Percentiles rank a stretch among this genome's conserved stretches.
Evolutionary conservation across 1,140 invertebrate species (phyloP).

Genomic region (Eupristina koningsbergeri): DNA sequence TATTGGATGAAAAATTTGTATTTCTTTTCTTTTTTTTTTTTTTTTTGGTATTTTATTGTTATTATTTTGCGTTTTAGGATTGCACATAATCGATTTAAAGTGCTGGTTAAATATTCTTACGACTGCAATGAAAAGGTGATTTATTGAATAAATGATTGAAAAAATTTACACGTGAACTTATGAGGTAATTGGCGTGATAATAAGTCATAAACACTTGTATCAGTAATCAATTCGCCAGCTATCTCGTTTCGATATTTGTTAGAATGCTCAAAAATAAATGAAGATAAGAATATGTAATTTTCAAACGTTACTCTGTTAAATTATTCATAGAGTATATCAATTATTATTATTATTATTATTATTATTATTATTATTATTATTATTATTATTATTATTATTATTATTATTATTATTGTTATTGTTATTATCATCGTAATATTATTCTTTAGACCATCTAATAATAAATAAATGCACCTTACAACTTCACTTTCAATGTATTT

Average conservation of each 20-base stretch:
- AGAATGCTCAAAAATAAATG: slow-evolving; percentile 13
- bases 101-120: not conserved
- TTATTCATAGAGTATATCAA: not conserved
- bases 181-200: slow-evolving; percentile 21
- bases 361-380: no score
- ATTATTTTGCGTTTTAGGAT: not conserved
- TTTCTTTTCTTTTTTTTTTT: no score
- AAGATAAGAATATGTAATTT: slow-evolving; percentile 5
- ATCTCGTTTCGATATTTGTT: slow-evolving; percentile 20
- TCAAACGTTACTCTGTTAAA: not conserved
- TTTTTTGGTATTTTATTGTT: not conserved
- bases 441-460: not conserved
- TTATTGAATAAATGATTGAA: slow-evolving; percentile 8
- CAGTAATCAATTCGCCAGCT: not conserved
- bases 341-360: no score
- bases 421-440: not conserved
- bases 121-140: not conserved
- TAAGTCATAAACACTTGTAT: slow-evolving; percentile 10
- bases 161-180: slow-evolving; percentile 23
- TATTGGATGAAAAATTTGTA: no score
- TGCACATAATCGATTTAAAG: not conserved
- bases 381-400: no score
- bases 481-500: not conserved
- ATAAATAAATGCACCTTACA: not conserved
- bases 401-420: no score